Conservation (phyloP, 2,888 invertebrate genomes). For the Brachypalpus laphriformis region DNA sequence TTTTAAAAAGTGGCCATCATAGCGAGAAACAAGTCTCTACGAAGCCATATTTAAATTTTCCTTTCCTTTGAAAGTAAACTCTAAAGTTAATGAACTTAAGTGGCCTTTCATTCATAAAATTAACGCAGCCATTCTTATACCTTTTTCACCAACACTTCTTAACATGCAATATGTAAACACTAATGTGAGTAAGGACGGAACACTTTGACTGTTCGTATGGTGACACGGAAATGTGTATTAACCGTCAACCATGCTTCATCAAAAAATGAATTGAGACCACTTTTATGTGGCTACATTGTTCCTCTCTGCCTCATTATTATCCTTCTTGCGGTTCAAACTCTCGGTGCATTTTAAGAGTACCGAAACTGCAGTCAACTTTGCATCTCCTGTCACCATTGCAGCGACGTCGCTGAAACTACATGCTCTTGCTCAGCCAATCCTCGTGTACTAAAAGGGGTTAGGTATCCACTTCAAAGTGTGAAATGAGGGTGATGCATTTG, state of each 20-base stretch:
- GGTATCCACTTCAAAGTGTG: constrained; percentile 66
- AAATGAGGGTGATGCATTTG: constrained; percentile 72
- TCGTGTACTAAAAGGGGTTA: constrained; percentile 66
- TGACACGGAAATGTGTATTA: constrained; percentile 64
- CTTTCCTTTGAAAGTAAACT: constrained; percentile 13
- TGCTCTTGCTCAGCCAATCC: constrained; percentile 56
- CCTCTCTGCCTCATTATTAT: constrained; percentile 63
- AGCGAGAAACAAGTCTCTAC: not conserved
- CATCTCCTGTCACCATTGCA: constrained; percentile 35
- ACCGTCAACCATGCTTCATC: constrained; percentile 51
- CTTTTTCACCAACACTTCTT: constrained; percentile 29
- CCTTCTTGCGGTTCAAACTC: constrained; percentile 50
- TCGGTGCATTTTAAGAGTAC: constrained; percentile 31
- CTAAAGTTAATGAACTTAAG: constrained; percentile 59
- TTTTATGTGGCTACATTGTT: constrained; percentile 59
- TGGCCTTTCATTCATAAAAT: constrained; percentile 63
- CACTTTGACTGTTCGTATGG: constrained; percentile 57
- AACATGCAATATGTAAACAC: constrained; percentile 41
- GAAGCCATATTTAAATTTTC: not conserved
- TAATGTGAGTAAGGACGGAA: constrained; percentile 56
- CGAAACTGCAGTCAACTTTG: constrained; percentile 63
- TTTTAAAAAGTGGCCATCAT: not conserved
- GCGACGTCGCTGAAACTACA: constrained; percentile 53
- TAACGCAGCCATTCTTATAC: constrained; percentile 43
- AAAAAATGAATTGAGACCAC: constrained; percentile 67